Evolutionary conservation across 2,888 invertebrate species (phyloP).

Genomic region (Agrochola litura): DNA sequence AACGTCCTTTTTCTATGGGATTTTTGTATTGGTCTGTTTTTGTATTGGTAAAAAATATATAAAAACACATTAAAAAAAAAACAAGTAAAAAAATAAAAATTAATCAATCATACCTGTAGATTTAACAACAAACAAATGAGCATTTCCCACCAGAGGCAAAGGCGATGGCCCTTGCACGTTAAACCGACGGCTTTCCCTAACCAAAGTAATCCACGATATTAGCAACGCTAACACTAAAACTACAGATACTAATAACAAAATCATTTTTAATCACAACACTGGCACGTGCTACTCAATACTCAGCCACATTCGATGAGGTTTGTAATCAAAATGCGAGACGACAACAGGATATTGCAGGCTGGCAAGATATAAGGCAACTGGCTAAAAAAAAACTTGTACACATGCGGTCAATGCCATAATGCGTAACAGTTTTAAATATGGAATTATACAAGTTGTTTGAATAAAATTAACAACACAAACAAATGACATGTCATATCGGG

Average conservation of each 20-base stretch:
- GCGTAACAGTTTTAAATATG: constrained; percentile 30
- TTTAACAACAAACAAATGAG: constrained; percentile 81
- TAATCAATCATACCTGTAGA: constrained; percentile 77
- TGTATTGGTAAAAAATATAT: neutral
- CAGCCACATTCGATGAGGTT: constrained; percentile 52
- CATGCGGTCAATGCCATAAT: constrained; percentile 41
- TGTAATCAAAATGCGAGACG: constrained; percentile 43
- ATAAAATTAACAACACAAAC: neutral
- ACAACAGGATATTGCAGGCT: constrained; percentile 38
- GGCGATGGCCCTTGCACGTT: constrained; percentile 79
- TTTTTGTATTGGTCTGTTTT: too few species aligned
- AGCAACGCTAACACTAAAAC: constrained; percentile 61
- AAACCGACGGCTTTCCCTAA: constrained; percentile 65
- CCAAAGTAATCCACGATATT: constrained; percentile 75
- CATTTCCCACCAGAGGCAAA: constrained; percentile 89
- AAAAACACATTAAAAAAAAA: neutral
- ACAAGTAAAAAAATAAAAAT: neutral
- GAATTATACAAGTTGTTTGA: constrained; percentile 19
- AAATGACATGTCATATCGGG: neutral
- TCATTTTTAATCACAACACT: constrained; percentile 74
- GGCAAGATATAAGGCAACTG: constrained; percentile 36
- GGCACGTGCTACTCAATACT: constrained; percentile 66
- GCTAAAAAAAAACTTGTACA: constrained; percentile 33
- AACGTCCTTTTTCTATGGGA: too few species aligned
- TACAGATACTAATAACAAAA: constrained; percentile 63